Base-by-base conservation (phyloP, 2,888 invertebrate genomes). In the Alloscopus bannaensis region DNA sequence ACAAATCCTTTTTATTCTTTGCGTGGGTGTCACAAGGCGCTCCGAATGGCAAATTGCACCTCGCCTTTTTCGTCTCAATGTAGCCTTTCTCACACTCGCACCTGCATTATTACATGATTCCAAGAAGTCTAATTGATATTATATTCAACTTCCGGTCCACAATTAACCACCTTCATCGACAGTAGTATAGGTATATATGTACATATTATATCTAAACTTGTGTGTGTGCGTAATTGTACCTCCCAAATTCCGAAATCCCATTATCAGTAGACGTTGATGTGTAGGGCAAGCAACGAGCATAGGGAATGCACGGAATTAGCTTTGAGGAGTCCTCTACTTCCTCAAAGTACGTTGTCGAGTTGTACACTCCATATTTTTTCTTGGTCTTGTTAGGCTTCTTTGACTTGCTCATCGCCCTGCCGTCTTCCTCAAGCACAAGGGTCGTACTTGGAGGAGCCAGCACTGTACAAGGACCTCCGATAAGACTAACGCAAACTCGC, bases 401-500 rank as follows among this genome's bases (percentile, higher is more conserved):
- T 6, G 28, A 65, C n/a, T 28, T 59, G 0, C 1, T 0, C n/a
- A 47, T 42, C 11, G 13, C 50, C 22, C 18, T 47, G 18, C 52
- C 52, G 8, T 57, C 42, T 2, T 59, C 64, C 13, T 65, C 22
- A 28, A 22, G 11, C 2, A 40, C 8, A 4, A 36, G 8, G 3
- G 64, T 55, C 1, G 36, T 11, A 18, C 57, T 50, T 8, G 55
- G 29, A 16, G 29, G 24, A 13, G 70, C 16, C 1, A 64, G 16
- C 11, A 77, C 64, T 2, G 68, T 81, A 24, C 83, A 83, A 3
- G 83, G 83, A 22, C 83, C 83, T 4, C 83, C 83, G 4, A 81
- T 68, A 22, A 81, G 55, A n/a, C 75, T 71, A n/a, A 83, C 62
- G 31, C 83, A 83, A 11, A 45, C 22, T 24, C 81, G 45, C 16